phyloP scores from a whole-genome alignment of 2,113 vertebrate genomes.

The Pangasianodon gigas region DNA sequence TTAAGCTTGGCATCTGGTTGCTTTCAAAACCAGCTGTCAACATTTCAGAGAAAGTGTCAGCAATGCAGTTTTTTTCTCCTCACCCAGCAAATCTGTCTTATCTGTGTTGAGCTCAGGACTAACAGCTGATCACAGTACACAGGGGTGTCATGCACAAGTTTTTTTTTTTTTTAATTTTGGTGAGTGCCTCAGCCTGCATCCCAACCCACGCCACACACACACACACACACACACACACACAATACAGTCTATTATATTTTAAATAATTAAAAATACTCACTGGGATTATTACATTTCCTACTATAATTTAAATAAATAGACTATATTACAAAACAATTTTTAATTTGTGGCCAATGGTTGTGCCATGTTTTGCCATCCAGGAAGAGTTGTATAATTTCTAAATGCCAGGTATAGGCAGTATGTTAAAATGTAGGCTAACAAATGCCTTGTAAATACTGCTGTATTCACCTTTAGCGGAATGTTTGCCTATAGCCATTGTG shows the following conservation, averaged over 20 bases:
- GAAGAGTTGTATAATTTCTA: not conserved
- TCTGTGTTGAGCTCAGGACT: conserved; percentile 47
- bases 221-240: not conserved
- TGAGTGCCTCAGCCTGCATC: not conserved
- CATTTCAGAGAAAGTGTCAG: conserved; percentile 42
- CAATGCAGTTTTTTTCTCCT: conserved; percentile 39
- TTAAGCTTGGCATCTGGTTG: conserved; percentile 23
- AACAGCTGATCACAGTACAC: conserved; percentile 38
- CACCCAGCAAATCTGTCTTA: conserved; percentile 48
- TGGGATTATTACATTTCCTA: not conserved
- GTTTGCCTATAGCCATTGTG: not conserved
- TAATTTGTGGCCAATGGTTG: too few species aligned
- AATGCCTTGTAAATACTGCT: not conserved
- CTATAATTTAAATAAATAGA: not conserved
- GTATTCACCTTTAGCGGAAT: not conserved
- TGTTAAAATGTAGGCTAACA: not conserved
- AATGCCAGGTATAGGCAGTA: not conserved
- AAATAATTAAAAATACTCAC: not conserved
- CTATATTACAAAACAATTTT: too few species aligned
- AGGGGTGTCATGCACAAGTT: not conserved
- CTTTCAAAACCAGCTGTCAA: conserved; percentile 38
- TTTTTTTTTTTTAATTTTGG: not conserved
- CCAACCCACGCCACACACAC: not conserved
- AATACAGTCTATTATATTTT: not conserved
- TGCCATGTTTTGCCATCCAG: not conserved